These are phyloP conservation scores for Rhabditophanes sp. DNA, from an alignment of 2,888 invertebrate species.

Conservation along the genomic window DNA sequence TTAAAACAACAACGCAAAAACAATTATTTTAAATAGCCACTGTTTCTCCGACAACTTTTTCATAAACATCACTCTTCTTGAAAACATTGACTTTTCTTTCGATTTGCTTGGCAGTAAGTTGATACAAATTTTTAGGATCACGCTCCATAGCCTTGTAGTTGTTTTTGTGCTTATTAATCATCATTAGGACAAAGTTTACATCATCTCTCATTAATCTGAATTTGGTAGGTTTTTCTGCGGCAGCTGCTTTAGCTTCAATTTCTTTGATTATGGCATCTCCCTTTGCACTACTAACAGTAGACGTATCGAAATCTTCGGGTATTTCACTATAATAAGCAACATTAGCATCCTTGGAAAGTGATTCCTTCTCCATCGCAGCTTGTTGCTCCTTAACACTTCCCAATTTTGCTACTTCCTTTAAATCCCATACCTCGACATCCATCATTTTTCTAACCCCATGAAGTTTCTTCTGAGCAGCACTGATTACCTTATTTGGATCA, in stretches of 20 bases:
- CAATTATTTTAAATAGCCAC: too few relatives aligned
- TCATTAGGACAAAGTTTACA: background rate
- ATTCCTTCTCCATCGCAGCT: conserved; percentile 5
- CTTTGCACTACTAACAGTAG: too few relatives aligned
- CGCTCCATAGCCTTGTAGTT: conserved; percentile 37
- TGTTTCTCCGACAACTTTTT: conserved; percentile 4
- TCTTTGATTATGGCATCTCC: too few relatives aligned
- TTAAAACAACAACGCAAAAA: too few relatives aligned
- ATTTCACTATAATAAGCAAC: conserved; percentile 7
- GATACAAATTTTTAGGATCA: conserved; percentile 32
- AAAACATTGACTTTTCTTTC: conserved; percentile 24
- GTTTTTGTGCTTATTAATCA: too few relatives aligned
- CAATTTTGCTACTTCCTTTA: conserved; percentile 2
- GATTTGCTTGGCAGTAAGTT: conserved; percentile 34
- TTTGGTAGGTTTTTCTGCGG: background rate
- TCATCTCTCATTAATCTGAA: conserved; percentile 1
- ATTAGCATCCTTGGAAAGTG: conserved; percentile 11
- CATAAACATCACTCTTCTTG: conserved; percentile 13
- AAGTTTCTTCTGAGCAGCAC: background rate
- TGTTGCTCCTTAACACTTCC: conserved; percentile 3
- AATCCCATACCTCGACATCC: background rate
- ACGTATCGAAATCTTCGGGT: too few relatives aligned
- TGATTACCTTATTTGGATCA: conserved; percentile 7
- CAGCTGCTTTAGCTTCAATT: too few relatives aligned
- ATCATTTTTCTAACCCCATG: too few relatives aligned